These are phyloP conservation scores for Pogona vitticeps DNA, from an alignment of 2,113 vertebrate genomes.

Conservation along the genomic window DNA sequence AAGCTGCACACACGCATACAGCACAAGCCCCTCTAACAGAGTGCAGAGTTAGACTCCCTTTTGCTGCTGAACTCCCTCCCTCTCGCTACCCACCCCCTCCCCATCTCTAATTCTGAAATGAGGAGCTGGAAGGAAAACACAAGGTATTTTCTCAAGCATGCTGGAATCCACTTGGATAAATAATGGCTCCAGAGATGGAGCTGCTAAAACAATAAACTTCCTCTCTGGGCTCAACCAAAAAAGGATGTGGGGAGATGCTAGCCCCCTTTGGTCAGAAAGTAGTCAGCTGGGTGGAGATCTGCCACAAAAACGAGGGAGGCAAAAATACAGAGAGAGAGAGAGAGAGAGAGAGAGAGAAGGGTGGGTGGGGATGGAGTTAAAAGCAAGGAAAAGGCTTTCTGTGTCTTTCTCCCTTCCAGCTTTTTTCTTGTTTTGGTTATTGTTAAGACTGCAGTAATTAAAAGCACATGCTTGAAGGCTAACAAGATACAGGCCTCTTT, in stretches of 20 bases:
- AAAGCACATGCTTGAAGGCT: slow-evolving; percentile 63
- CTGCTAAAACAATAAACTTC: slow-evolving; percentile 76
- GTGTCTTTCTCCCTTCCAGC: slow-evolving; percentile 11
- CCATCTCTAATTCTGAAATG: slow-evolving; percentile 37
- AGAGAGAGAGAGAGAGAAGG: slow-evolving; percentile 6
- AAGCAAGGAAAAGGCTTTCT: slow-evolving; percentile 16
- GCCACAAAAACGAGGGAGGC: neutral
- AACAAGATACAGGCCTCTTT: slow-evolving; percentile 40
- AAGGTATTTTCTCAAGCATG: slow-evolving; percentile 69
- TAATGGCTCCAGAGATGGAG: slow-evolving; percentile 68
- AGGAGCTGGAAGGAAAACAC: slow-evolving; percentile 59
- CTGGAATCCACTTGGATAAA: slow-evolving; percentile 75
- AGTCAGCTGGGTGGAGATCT: slow-evolving; percentile 1
- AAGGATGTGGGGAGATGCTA: slow-evolving; percentile 53
- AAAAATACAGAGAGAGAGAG: slow-evolving; percentile 20
- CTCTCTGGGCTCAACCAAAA: slow-evolving; percentile 61
- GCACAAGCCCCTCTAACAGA: neutral
- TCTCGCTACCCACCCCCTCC: neutral
- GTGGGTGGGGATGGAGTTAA: neutral
- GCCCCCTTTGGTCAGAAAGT: slow-evolving; percentile 40
- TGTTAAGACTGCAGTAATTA: slow-evolving; percentile 53
- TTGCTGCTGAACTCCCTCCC: neutral
- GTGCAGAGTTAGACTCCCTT: neutral
- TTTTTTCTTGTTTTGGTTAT: neutral
- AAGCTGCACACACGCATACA: neutral